Percentiles rank a stretch among this genome's conserved stretches.
Conservation (phyloP, 2,797 vertebrate species). For the Sparus aurata region DNA sequence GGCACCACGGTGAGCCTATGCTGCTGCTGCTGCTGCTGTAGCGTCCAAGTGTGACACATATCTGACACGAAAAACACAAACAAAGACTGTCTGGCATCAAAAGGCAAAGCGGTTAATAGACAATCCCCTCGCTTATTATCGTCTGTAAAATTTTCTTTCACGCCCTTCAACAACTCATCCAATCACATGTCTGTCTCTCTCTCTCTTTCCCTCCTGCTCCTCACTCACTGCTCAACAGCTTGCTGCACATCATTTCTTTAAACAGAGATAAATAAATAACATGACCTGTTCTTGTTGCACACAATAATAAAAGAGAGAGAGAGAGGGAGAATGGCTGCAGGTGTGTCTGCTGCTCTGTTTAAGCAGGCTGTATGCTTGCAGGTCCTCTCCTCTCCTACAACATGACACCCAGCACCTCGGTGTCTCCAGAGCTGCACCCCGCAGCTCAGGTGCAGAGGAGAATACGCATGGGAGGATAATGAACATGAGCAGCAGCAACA, state of each 20-base stretch:
- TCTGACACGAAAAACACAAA: neutral
- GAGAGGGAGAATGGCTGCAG: neutral
- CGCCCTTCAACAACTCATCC: conserved; percentile 21
- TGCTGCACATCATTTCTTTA: neutral
- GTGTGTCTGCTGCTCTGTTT: conserved; percentile 11
- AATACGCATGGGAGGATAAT: conserved; percentile 37
- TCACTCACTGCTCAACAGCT: conserved; percentile 10
- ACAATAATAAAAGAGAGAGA: neutral
- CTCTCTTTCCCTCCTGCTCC: neutral
- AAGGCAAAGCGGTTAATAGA: neutral
- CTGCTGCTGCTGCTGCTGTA: conserved; percentile 37
- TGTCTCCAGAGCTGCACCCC: conserved; percentile 39
- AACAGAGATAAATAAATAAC: no score
- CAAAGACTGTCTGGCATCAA: neutral
- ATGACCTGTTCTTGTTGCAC: neutral
- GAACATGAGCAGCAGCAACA: conserved; percentile 55
- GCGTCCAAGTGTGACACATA: conserved; percentile 22
- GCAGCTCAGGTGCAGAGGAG: conserved; percentile 50
- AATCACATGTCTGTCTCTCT: conserved; percentile 13
- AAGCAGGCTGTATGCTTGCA: conserved; percentile 12
- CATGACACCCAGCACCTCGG: conserved; percentile 39
- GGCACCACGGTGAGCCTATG: conserved; percentile 27
- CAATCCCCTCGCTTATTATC: neutral
- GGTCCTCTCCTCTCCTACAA: neutral
- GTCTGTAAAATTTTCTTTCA: conserved; percentile 4